A percentile compares a stretch with the other conserved stretches of the same genome.
Conservation (phyloP, 2,797 vertebrate genomes). For the Chiroxiphia lanceolata region DNA sequence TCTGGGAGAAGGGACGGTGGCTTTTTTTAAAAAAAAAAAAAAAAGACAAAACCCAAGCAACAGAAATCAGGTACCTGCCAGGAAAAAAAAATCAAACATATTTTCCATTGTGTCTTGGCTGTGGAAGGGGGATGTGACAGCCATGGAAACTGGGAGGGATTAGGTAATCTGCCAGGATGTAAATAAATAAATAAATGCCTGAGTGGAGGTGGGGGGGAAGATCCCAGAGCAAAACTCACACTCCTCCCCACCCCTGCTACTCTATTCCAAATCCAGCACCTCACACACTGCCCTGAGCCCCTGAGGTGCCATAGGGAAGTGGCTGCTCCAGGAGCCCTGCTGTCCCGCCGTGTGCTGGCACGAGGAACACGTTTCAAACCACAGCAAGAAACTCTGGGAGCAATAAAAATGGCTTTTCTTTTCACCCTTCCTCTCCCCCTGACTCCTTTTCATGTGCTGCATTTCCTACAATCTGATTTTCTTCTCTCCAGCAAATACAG, state of each 20-base stretch:
- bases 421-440: neutral
- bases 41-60: neutral
- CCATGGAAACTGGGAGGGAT: slow-evolving; percentile 46
- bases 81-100: slow-evolving; percentile 39
- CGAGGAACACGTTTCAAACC: neutral
- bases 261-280: neutral
- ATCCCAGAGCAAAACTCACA: neutral
- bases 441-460: neutral
- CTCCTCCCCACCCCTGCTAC: neutral
- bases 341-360: neutral
- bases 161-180: neutral
- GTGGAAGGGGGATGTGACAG: slow-evolving; percentile 43
- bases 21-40: neutral
- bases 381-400: neutral
- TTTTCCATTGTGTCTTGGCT: slow-evolving; percentile 41
- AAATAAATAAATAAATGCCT: neutral
- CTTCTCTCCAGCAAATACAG: slow-evolving; percentile 2
- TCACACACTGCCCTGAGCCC: neutral
- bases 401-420: neutral
- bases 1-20: neutral
- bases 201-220: neutral
- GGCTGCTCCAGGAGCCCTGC: neutral
- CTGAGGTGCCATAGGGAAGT: neutral
- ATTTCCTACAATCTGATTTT: slow-evolving; percentile 45
- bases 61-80: slow-evolving; percentile 21